Evolutionary conservation across 2,888 invertebrate genomes (phyloP).

Genomic region (Folsomia manolachei): DNA sequence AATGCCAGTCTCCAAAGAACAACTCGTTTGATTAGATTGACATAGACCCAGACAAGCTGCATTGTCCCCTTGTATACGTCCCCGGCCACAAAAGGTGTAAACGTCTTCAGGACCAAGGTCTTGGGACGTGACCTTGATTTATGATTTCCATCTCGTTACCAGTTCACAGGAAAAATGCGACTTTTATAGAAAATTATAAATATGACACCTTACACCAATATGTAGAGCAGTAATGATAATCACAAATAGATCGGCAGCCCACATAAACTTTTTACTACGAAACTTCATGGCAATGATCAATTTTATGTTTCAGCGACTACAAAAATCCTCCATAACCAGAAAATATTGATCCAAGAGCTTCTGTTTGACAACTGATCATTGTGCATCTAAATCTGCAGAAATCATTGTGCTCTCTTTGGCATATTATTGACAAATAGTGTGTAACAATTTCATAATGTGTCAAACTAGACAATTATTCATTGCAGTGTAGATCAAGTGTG

Average conservation of each 20-base stretch:
- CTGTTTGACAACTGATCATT: too few species aligned
- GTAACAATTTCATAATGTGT: neutral
- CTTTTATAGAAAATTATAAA: neutral
- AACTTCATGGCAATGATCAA: neutral
- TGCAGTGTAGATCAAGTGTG: neutral
- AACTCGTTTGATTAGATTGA: slow-evolving; percentile 26
- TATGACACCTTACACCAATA: too few species aligned
- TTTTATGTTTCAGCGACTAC: neutral
- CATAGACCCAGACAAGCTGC: slow-evolving; percentile 35
- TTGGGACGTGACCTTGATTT: neutral
- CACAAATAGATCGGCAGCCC: too few species aligned
- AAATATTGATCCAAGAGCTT: too few species aligned
- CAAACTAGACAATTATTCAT: neutral
- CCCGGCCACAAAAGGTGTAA: slow-evolving; percentile 40
- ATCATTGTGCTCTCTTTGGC: too few species aligned
- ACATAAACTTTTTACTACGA: neutral
- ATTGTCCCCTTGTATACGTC: slow-evolving; percentile 28
- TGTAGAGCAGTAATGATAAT: neutral
- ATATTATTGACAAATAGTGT: too few species aligned
- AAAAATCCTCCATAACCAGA: too few species aligned
- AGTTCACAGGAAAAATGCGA: neutral
- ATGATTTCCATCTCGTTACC: neutral
- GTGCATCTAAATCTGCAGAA: too few species aligned
- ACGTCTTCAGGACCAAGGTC: slow-evolving; percentile 30
- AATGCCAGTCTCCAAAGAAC: slow-evolving; percentile 34